Base-by-base conservation (phyloP, 53 echinoderm and acorn worm species). In the Echinometra lucunter region DNA sequence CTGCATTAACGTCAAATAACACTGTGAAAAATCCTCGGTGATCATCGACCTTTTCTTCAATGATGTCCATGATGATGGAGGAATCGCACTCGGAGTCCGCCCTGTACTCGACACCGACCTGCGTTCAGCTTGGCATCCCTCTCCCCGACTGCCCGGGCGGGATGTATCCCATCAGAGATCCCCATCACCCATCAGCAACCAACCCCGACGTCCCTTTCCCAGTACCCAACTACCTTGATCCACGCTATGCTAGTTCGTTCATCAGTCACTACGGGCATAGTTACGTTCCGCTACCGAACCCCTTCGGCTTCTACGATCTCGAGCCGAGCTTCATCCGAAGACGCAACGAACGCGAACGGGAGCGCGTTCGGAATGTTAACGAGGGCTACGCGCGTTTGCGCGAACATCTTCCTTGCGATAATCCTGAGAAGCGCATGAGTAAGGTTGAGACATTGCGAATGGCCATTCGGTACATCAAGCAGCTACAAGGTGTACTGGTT, bases 281-380 rank as follows among this genome's bases (percentile, higher is more conserved):
- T 74, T 98, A 98, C 89, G 96, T 99, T 47, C 99, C 99, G 67
- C 91, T 99, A 47, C 98, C 99, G 34, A 97, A 97, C 89, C 99
- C 99, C 32, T 98, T 98, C 95, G 99, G 99, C 0, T 99, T 98
- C 91, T 99, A 99, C 96, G 99, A 99, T 88, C 95, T 97, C 37
- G 99, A 99, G 95, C 99, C 99, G 94, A 98, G 98, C 57, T 99
- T 99, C 44, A 97, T 99, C 81, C 96, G 99, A 32, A 92, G 99
- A 58, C 96, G 99, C 57, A 99, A 99, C 97, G 99, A 99, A 94
- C 85, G 99, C 42, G 99, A 99, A 78, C 91, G 99, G 47, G 99
- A 99, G 89, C 91, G 99, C 66, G 99, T 99, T 23, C 95, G 99
- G 94, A 98, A 98, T 72, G 99, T 99, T 15, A 99, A 99, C 96